Evolutionary conservation across 2,113 vertebrate genomes (phyloP).

Genomic region (Lagopus muta): DNA sequence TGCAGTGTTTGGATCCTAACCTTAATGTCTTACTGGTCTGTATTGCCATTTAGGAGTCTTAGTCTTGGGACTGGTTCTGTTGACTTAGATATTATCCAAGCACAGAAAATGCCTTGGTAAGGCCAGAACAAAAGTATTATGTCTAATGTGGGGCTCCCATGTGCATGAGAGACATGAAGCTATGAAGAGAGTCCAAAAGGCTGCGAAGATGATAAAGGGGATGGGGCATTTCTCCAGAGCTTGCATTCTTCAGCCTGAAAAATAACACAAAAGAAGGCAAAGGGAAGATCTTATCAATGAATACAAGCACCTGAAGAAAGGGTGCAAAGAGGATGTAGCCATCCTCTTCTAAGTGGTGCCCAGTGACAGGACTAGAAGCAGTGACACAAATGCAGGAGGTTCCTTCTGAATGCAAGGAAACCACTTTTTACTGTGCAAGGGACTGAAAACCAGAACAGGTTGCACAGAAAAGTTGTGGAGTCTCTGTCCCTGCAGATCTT

Average conservation of each 20-base stretch:
- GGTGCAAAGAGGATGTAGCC: background rate
- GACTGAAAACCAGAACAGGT: background rate
- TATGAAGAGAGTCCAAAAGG: background rate
- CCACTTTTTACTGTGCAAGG: background rate
- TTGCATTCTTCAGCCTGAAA: background rate
- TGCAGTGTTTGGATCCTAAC: background rate
- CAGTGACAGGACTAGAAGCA: background rate
- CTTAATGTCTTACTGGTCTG: background rate
- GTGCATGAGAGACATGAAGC: background rate
- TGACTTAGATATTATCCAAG: background rate
- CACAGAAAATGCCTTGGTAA: background rate
- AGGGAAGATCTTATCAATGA: rapidly evolving
- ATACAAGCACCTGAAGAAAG: background rate
- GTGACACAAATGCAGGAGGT: background rate
- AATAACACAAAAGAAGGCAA: background rate
- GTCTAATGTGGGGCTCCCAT: background rate
- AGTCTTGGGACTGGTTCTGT: background rate
- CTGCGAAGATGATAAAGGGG: background rate
- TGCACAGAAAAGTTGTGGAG: background rate
- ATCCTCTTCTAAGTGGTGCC: background rate
- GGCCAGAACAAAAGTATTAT: background rate
- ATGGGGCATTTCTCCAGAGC: background rate
- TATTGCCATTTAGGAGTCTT: background rate
- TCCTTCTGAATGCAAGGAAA: background rate
- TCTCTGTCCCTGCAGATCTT: background rate